Percentiles rank a stretch among this genome's conserved stretches.
Conservation (phyloP, 2,113 vertebrate species). For the Recurvirostra avosetta region DNA sequence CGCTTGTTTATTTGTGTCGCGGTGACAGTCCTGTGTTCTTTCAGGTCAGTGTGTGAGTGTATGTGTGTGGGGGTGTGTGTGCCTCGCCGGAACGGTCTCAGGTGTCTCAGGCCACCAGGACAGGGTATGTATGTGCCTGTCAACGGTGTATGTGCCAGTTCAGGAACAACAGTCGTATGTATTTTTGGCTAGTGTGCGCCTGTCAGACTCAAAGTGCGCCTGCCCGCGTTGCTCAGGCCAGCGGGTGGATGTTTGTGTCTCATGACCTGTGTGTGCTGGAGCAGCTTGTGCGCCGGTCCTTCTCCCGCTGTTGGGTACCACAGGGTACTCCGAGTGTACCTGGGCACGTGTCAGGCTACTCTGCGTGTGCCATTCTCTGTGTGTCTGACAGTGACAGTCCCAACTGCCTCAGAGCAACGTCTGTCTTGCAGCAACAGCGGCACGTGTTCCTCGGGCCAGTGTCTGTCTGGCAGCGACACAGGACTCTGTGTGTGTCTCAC, state of each 20-base stretch:
- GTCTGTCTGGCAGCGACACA: background rate
- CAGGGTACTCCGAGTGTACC: background rate
- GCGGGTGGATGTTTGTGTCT: background rate
- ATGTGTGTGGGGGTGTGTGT: background rate
- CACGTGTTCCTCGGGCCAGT: background rate
- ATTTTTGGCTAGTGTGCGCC: background rate
- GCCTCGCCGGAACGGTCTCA: rapidly evolving
- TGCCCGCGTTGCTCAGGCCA: background rate
- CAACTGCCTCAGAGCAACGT: background rate
- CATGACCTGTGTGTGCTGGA: background rate
- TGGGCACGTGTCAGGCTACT: background rate
- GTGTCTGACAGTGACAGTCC: background rate
- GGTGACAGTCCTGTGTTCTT: background rate
- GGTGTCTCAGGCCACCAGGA: background rate
- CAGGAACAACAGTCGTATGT: background rate
- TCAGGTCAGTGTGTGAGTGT: background rate
- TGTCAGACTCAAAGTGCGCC: background rate
- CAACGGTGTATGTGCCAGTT: background rate
- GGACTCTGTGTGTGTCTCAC: background rate
- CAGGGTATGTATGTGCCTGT: background rate
- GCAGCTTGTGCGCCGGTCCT: background rate
- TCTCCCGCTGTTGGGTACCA: background rate
- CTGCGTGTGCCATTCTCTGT: rapidly evolving
- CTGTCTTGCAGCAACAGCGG: rapidly evolving
- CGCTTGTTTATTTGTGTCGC: background rate